Evolutionary conservation across 2,113 vertebrate species (phyloP), one percentile per base, ranked within the genome.

Genomic region (Pyxicephalus adspersus): DNA sequence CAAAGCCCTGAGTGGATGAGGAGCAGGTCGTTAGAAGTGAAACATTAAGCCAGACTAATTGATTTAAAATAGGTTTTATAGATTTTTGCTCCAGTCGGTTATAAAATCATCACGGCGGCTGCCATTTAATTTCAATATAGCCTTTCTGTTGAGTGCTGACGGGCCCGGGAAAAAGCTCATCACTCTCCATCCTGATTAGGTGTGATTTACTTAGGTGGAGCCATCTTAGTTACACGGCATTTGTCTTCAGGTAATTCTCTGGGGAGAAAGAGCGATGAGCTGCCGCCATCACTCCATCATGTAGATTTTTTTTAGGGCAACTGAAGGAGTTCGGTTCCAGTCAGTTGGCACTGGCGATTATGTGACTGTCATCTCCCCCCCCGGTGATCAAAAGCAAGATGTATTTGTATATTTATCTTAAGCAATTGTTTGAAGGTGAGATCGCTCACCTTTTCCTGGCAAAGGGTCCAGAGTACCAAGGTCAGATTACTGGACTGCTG

Each of bases 201-300:
- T 88, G 87, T 91, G 88, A 93, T 92, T 90, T 92, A 89, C 85
- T 91, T 85, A 86, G 87, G 89, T 90, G 89, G 87, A 91, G 92
- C 87, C 90, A 85, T 85, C 93, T 92, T 92, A 92, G 88, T 91
- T 90, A 91, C 84, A 89, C 89, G 90, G 86, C 87, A 93, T 93
- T 88, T 88, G 87, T 91, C 91, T 91, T 88, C 83, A 83, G 61
- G 86, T 84, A 88, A 88, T 91, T 88, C 89, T 82, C 84, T 80
- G 58, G 86, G 86, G 20, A 84, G 77, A 86, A 89, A 91, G 89
- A 91, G 87, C 75, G 75, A 87, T 89, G 87, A 87, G 80, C 83
- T 86, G 29, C 64, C 84, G 85, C 87, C 84, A 87, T 86, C 83
- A 89, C 85, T 90, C 84, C 84, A 90, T 90, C 89, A 93, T 90